A percentile compares a stretch with the other conserved stretches of the same genome.
Conservation (phyloP, 2,113 vertebrate species). For the Eulemur macaco region DNA sequence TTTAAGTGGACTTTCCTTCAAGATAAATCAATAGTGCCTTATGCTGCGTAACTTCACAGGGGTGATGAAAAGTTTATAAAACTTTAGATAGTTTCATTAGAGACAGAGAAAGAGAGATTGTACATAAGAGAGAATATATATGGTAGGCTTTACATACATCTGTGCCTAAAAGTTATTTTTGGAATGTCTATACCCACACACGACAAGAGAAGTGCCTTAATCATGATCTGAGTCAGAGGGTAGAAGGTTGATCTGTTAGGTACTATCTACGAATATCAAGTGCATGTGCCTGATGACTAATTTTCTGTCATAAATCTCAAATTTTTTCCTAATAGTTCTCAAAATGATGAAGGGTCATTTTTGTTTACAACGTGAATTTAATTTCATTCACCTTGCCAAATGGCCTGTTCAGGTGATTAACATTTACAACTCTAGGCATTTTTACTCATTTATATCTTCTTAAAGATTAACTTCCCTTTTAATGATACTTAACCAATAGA, state of each 20-base stretch:
- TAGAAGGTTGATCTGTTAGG: constrained; percentile 37
- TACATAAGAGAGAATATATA: background rate
- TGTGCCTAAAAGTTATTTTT: background rate
- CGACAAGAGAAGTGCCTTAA: background rate
- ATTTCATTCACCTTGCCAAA: background rate
- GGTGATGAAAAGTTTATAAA: background rate
- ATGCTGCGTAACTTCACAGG: background rate
- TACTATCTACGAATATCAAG: background rate
- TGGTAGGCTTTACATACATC: background rate
- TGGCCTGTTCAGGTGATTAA: constrained; percentile 37
- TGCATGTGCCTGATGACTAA: constrained; percentile 10
- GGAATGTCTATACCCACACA: background rate
- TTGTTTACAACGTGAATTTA: constrained; percentile 48
- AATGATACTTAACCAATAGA: background rate
- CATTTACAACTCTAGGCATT: constrained; percentile 59
- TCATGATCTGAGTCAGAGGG: constrained; percentile 27
- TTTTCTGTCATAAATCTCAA: background rate
- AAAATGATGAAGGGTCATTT: constrained; percentile 29
- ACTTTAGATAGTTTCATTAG: background rate
- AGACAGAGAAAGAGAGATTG: background rate
- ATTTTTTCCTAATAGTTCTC: constrained; percentile 32
- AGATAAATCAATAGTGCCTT: background rate
- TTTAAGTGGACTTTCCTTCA: constrained; percentile 28
- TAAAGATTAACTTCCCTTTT: constrained; percentile 52
- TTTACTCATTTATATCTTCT: constrained; percentile 52